Base-by-base conservation (phyloP, 2,888 invertebrate species). In the Argyra leucocephala region DNA sequence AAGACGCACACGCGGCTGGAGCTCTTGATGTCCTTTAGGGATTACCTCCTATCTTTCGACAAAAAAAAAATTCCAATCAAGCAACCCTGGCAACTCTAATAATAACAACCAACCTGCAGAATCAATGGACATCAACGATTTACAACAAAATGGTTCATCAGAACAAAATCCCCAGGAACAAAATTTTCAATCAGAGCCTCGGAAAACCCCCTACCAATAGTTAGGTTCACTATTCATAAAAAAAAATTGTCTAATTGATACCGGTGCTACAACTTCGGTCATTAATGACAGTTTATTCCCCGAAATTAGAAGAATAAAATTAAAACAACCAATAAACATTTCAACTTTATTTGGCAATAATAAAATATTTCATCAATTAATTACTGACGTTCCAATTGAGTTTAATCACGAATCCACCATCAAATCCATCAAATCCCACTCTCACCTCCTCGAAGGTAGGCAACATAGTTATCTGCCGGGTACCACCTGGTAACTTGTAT, bases 101-200 rank as follows among this genome's bases (percentile, higher is more conserved):
- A n/a, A n/a, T n/a, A n/a, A n/a, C n/a, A n/a, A n/a, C n/a, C 24
- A 22, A 57, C 3, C 23, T 59, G 1, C 24, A 22, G 63, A 63
- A 24, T 15, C 63, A 18, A 57, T 63, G 63, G 63, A 63, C 7
- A 26, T 7, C 26, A 6, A 26, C 7, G 26, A 26, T 26, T 4
- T 26, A 26, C 7, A 26, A 26, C 26, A 26, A 26, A 6, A 7
- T 26, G 4, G 63, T 57, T 4, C 24, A 57, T 23, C 3, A 15
- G 3, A 57, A 57, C 15, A 4, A 15, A 57, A n/a, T 7, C 26
- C 4, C 7, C 4, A 4, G 4, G 21, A 36, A 31, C 21, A 63
- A 63, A 63, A 63, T 63, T 63, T 57, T 63, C 63, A 24, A 15
- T 48, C n/a, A 63, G 23, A 18, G 26, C 63, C 63, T 57, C 63